A percentile compares a stretch with the other conserved stretches of the same genome.
phyloP scores from a whole-genome alignment of 2,113 vertebrate genomes.

The Odontesthes bonariensis region DNA sequence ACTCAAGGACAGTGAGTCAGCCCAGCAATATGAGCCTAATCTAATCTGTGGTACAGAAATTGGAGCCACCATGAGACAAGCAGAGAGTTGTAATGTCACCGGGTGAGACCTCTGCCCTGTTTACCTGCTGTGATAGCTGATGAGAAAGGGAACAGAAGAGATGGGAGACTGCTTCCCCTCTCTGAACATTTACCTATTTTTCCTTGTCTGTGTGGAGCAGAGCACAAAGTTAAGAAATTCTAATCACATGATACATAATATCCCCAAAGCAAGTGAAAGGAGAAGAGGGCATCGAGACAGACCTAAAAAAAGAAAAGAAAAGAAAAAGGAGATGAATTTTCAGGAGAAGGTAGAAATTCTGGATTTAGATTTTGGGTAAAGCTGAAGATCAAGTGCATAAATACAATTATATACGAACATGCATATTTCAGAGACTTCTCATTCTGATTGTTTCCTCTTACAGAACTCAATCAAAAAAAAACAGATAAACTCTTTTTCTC shows the following conservation, averaged over 20 bases:
- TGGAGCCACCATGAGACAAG: conserved; percentile 51
- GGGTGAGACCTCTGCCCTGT: conserved; percentile 32
- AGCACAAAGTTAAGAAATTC: conserved; percentile 41
- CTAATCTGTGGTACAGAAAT: conserved; percentile 60
- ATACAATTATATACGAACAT: not conserved
- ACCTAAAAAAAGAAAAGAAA: not conserved
- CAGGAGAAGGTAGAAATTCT: not conserved
- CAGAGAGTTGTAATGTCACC: conserved; percentile 54
- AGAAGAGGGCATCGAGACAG: conserved; percentile 12
- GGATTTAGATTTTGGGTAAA: not conserved
- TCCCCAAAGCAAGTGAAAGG: conserved; percentile 13
- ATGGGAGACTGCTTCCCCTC: conserved; percentile 8
- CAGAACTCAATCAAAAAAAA: conserved; percentile 26
- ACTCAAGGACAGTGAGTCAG: conserved; percentile 72
- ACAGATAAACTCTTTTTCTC: not conserved
- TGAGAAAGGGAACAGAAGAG: conserved; percentile 10
- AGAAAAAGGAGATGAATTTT: not conserved
- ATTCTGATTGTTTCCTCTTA: conserved; percentile 1
- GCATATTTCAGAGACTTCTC: conserved; percentile 3
- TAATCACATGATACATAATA: conserved; percentile 32
- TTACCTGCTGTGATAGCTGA: conserved; percentile 48
- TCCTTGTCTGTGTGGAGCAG: conserved; percentile 38
- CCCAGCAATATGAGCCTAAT: conserved; percentile 58
- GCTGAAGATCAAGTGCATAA: not conserved
- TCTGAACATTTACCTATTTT: conserved; percentile 5